phyloP scores from a whole-genome alignment of 2,113 vertebrate genomes.

The Riparia riparia region DNA sequence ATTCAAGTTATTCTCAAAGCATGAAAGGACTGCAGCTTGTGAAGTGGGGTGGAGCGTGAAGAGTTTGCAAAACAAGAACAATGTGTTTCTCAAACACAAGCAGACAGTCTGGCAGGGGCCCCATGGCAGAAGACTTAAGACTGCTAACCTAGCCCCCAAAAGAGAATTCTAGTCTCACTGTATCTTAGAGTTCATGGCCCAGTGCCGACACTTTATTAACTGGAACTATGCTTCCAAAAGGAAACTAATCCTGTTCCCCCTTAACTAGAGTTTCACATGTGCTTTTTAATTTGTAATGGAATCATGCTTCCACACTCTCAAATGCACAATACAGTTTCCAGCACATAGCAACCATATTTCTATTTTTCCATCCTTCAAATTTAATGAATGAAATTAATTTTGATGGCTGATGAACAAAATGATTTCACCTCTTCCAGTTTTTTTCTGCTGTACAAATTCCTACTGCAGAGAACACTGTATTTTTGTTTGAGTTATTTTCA shows the following conservation, averaged over 20 bases:
- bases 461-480: not conserved
- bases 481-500: not conserved
- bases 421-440: fast-evolving
- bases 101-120: fast-evolving
- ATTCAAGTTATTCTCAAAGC: not conserved
- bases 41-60: not conserved
- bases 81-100: fast-evolving
- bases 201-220: not conserved
- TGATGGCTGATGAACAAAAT: not conserved
- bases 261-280: fast-evolving
- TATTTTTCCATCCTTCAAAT: not conserved
- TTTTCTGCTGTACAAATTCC: not conserved
- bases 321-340: too few species aligned
- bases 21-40: not conserved
- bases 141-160: not conserved
- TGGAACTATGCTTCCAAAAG: not conserved
- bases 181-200: not conserved
- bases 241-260: not conserved
- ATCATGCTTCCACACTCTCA: not conserved
- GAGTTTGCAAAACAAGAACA: not conserved
- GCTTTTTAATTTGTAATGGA: not conserved
- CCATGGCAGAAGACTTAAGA: not conserved
- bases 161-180: not conserved
- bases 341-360: not conserved
- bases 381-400: not conserved